Percentiles rank a stretch among this genome's conserved stretches.
phyloP scores from a whole-genome alignment of 2,888 invertebrate species.

The Hydropsyche betteni region DNA sequence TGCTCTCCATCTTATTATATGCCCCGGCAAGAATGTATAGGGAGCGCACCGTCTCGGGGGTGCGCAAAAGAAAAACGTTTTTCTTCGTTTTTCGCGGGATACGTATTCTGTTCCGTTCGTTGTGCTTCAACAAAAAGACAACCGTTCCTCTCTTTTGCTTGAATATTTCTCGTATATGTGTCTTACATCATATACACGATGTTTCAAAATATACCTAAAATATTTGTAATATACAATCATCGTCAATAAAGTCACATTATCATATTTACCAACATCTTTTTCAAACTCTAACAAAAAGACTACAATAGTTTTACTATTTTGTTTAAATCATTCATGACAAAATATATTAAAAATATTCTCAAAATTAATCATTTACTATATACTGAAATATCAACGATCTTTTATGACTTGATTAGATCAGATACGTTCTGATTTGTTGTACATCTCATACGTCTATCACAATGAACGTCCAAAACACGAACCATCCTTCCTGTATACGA shows the following conservation, averaged over 20 bases:
- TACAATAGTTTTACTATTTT: too few relatives aligned
- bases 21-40: conserved; percentile 43
- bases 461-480: background rate
- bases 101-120: conserved; percentile 10
- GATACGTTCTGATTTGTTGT: too few relatives aligned
- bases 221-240: too few relatives aligned
- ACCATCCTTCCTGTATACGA: conserved; percentile 8
- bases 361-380: too few relatives aligned
- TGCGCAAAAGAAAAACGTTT: conserved; percentile 44
- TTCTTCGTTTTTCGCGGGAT: conserved; percentile 44
- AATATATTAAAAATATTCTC: too few relatives aligned
- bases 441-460: too few relatives aligned
- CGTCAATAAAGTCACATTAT: too few relatives aligned
- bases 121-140: conserved; percentile 42
- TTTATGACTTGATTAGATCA: too few relatives aligned
- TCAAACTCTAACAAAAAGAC: too few relatives aligned
- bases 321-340: too few relatives aligned
- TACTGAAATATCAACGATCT: too few relatives aligned
- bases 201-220: background rate
- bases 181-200: background rate
- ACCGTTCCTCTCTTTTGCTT: background rate
- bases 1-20: conserved; percentile 52
- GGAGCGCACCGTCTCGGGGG: background rate
- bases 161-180: background rate
- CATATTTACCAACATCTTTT: too few relatives aligned